A percentile compares a stretch with the other conserved stretches of the same genome.
Conservation (phyloP, 2,888 invertebrate species). For the Globia sparganii region DNA sequence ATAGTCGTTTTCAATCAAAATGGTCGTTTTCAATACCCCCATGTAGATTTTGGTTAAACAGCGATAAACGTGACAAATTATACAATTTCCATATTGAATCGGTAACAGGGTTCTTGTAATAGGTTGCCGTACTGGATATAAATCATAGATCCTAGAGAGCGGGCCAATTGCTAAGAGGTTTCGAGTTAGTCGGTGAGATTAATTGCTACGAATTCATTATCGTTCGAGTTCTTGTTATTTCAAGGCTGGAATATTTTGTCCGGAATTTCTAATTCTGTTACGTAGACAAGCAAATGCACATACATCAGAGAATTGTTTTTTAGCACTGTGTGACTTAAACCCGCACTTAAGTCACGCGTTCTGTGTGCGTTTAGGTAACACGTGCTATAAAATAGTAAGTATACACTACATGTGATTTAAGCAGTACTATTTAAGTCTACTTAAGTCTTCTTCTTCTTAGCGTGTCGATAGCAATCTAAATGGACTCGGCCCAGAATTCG, state of each 20-base stretch:
- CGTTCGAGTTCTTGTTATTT: slow-evolving; percentile 1
- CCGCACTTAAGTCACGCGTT: no score
- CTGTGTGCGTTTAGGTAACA: no score
- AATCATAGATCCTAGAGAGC: slow-evolving; percentile 41
- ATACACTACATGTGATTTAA: no score
- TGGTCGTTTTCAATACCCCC: slow-evolving; percentile 13
- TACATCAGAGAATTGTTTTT: neutral
- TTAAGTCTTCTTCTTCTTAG: no score
- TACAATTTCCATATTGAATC: slow-evolving; percentile 46
- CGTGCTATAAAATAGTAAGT: no score
- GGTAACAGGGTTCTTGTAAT: slow-evolving; percentile 50
- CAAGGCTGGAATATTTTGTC: neutral
- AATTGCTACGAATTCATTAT: slow-evolving; percentile 26
- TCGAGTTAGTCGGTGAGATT: slow-evolving; percentile 26
- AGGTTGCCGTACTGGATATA: slow-evolving; percentile 31
- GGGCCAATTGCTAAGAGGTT: slow-evolving; percentile 13
- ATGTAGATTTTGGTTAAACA: slow-evolving; percentile 16
- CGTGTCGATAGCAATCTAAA: no score
- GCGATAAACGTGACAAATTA: slow-evolving; percentile 50
- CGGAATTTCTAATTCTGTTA: neutral
- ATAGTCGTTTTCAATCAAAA: slow-evolving; percentile 21
- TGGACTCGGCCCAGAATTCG: no score
- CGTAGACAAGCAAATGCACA: neutral
- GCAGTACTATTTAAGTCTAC: no score
- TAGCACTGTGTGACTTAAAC: no score